Percentiles rank a stretch among this genome's conserved stretches.
These are phyloP conservation scores for Holcopasites calliopsidis DNA, from an alignment of 1,140 invertebrate species.

Conservation along the genomic window DNA sequence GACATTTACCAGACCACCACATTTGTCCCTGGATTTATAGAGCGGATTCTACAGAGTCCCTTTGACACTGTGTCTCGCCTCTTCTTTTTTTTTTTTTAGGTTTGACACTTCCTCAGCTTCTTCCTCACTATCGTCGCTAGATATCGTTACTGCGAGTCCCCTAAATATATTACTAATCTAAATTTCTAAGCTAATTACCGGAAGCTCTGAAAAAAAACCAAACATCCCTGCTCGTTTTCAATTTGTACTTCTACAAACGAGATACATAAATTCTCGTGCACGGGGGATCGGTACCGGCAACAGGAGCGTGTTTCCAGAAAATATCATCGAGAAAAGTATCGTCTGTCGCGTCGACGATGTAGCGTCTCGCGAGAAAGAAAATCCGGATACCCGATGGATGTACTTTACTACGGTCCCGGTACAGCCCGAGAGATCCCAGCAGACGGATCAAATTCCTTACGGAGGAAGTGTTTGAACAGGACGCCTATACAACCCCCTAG, in stretches of 20 bases:
- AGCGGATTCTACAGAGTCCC: background rate
- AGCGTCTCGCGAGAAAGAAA: conserved; percentile 26
- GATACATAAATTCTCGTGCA: background rate
- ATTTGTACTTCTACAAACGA: background rate
- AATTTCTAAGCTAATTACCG: conserved; percentile 28
- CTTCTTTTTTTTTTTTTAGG: background rate
- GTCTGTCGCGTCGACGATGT: background rate
- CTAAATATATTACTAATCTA: background rate
- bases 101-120: conserved; percentile 1
- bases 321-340: background rate
- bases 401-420: conserved; percentile 22
- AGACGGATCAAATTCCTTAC: conserved; percentile 56
- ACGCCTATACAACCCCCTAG: conserved; percentile 29
- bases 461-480: conserved; percentile 55
- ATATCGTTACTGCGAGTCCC: conserved; percentile 1
- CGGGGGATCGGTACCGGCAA: too few species aligned
- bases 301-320: background rate
- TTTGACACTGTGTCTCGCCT: too few species aligned
- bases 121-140: conserved; percentile 14
- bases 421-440: conserved; percentile 29
- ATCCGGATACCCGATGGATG: conserved; percentile 7
- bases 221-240: background rate
- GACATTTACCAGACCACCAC: conserved; percentile 39
- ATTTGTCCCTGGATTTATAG: conserved; percentile 47
- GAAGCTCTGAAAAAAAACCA: conserved; percentile 2